These are phyloP conservation scores for Cyclargus thomasi DNA, from an alignment of 1,140 invertebrate genomes.

Conservation along the genomic window DNA sequence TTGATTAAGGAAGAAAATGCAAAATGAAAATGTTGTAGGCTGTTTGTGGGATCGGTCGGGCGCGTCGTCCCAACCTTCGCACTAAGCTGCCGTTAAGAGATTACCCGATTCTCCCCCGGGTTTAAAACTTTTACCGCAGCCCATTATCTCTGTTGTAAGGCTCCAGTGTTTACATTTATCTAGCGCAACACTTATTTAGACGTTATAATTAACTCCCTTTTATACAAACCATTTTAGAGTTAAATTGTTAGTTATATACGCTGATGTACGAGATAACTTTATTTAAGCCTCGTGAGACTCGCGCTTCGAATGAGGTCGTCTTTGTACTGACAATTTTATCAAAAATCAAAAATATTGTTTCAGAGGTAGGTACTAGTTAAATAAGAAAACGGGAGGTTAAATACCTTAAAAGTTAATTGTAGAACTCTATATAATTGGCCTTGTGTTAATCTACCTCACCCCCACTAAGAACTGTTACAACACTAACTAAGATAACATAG, in stretches of 20 bases:
- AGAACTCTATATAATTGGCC: too few species aligned
- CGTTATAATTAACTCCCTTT: slow-evolving; percentile 5
- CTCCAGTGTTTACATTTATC: slow-evolving; percentile 22
- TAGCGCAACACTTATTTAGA: slow-evolving; percentile 16
- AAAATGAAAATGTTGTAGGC: not conserved
- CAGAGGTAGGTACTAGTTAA: too few species aligned
- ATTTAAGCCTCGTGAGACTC: not conserved
- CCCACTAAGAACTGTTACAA: too few species aligned
- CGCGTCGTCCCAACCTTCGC: not conserved
- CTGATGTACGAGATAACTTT: not conserved
- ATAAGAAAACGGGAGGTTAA: too few species aligned
- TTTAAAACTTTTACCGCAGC: slow-evolving; percentile 40
- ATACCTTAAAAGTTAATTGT: too few species aligned
- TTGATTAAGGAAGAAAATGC: not conserved
- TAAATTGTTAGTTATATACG: not conserved
- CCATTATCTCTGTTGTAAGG: slow-evolving; percentile 35
- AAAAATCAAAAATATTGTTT: too few species aligned
- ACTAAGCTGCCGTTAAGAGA: slow-evolving; percentile 34
- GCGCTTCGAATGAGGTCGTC: not conserved
- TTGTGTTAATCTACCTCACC: too few species aligned
- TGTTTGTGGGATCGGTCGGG: not conserved
- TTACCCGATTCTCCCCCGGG: slow-evolving; percentile 50
- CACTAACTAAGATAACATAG: too few species aligned
- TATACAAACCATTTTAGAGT: not conserved
- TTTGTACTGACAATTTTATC: too few species aligned